These are phyloP conservation scores for Agrilus planipennis DNA, from an alignment of 1,140 invertebrate species.

Conservation along the genomic window DNA sequence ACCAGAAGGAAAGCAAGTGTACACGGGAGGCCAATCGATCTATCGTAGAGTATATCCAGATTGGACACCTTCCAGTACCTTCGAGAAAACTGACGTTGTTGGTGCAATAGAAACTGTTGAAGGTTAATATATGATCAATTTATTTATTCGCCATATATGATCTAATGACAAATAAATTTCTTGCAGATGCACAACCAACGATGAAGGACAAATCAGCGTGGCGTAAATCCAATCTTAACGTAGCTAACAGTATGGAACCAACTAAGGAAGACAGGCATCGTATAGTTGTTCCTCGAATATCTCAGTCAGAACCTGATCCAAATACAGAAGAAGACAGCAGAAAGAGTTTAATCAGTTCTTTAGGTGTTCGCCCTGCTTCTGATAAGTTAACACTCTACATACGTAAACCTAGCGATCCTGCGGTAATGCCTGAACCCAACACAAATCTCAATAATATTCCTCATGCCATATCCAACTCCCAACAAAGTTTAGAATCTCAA, in stretches of 20 bases:
- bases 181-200: constrained; percentile 57
- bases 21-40: constrained; percentile 27
- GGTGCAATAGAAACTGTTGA: constrained; percentile 76
- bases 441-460: constrained; percentile 1
- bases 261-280: constrained; percentile 18
- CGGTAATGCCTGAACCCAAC: neutral
- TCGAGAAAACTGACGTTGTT: constrained; percentile 73
- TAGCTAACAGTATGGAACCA: constrained; percentile 49
- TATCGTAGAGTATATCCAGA: constrained; percentile 60
- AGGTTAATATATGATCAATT: constrained; percentile 45
- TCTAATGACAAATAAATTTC: constrained; percentile 4
- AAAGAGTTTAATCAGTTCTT: constrained; percentile 37
- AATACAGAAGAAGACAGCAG: constrained; percentile 44
- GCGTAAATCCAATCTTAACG: constrained; percentile 59
- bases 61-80: constrained; percentile 62
- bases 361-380: constrained; percentile 35
- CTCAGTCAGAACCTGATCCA: constrained; percentile 30
- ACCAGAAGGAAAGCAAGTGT: constrained; percentile 48
- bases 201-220: constrained; percentile 65
- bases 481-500: constrained; percentile 25
- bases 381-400: constrained; percentile 55
- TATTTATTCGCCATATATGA: no score
- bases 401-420: constrained; percentile 35
- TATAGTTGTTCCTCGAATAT: constrained; percentile 10
- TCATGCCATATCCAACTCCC: constrained; percentile 21